Conservation (phyloP, 2,888 invertebrate species). For the Galerucella pusilla region DNA sequence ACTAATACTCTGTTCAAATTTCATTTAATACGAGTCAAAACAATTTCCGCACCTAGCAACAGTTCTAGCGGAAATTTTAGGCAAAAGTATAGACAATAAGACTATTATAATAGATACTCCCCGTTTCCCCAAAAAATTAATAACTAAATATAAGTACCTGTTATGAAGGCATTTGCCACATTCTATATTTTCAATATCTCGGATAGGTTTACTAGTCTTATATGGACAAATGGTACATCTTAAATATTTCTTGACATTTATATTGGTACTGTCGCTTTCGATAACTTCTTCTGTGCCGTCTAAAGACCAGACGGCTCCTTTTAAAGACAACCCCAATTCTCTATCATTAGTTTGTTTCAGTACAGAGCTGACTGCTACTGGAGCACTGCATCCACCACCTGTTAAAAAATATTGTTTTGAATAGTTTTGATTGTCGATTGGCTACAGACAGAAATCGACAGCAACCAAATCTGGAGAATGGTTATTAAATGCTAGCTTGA, state of each 20-base stretch:
- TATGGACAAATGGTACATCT: conserved; percentile 59
- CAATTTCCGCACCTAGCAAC: no score
- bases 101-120: not conserved
- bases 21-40: no score
- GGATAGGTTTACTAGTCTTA: conserved; percentile 47
- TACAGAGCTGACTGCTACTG: conserved; percentile 85
- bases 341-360: conserved; percentile 59
- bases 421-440: no score
- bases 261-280: conserved; percentile 61
- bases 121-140: not conserved
- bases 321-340: conserved; percentile 68
- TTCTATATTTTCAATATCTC: conserved; percentile 56
- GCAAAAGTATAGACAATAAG: no score
- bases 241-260: conserved; percentile 52
- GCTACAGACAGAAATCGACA: no score
- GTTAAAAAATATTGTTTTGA: not conserved
- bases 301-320: conserved; percentile 90
- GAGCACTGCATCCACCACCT: conserved; percentile 95
- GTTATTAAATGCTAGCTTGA: no score
- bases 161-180: conserved; percentile 50
- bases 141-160: conserved; percentile 28
- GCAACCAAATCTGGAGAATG: no score
- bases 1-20: no score
- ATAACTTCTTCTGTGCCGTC: conserved; percentile 80
- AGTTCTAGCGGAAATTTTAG: no score